Evolutionary conservation across 2,797 vertebrate genomes (phyloP), one percentile per base, ranked within the genome.

Genomic region (Lutjanus argentimaculatus): DNA sequence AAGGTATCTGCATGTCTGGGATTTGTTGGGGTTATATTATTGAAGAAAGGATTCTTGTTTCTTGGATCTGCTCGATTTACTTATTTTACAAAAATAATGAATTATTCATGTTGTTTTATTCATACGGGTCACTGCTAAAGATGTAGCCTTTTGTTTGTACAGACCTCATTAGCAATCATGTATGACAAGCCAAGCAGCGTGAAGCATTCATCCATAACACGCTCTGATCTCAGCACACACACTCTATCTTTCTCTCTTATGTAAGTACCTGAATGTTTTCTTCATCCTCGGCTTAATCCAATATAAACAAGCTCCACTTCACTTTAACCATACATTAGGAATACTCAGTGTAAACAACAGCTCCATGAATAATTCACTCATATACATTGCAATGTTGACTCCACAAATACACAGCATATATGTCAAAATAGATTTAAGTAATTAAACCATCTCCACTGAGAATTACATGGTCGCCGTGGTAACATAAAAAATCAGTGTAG

Each of bases 81-180:
- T 21, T 11, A 25, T 45, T 74, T 53, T 16, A 51, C 45, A 61
- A 17, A 17, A 48, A 58, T 75, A 56, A 74, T 66, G n/a, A 42
- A 75, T 80, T 17, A 63, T 71, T 72, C 49, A 53, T 66, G 66
- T 16, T 56, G 59, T 52, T 74, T 72, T 68, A 71, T 79, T 85
- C 52, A 75, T 70, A 64, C 2, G 21, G 72, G 75, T 65, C 77
- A 79, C 36, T 48, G 56, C 65, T 61, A 19, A 62, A 71, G 72
- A 65, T 57, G 70, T 1, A 22, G 45, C 72, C 69, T 59, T 2
- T 75, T 83, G 69, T 82, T 85, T 85, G 64, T 17, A 40, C 52
- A 65, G 73, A 57, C 45, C 78, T 88, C 55, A 82, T 82, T 73
- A 88, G 65, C 76, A 83, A 71, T 77, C 79, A 57, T 59, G 71